Percentiles rank a stretch among this genome's conserved stretches.
Conservation (phyloP, 1,140 invertebrate species). For the Idris sp. region DNA sequence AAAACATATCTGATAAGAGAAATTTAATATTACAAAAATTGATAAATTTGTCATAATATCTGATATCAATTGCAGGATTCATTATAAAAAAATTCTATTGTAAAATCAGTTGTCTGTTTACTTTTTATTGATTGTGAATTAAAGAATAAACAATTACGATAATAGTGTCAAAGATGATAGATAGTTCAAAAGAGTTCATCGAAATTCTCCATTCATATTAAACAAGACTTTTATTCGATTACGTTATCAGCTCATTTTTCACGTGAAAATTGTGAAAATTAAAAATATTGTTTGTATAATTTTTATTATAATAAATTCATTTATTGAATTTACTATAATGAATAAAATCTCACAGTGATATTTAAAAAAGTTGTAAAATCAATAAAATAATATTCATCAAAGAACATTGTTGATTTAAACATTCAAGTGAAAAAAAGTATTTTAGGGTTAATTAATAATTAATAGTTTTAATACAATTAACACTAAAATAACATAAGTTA, state of each 20-base stretch:
- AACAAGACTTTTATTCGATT: constrained; percentile 36
- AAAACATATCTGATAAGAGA: too few relatives aligned
- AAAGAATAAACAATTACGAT: constrained; percentile 50
- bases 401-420: too few relatives aligned
- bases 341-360: too few relatives aligned
- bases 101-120: constrained; percentile 27
- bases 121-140: constrained; percentile 43
- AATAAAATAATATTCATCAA: too few relatives aligned
- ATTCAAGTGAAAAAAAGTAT: too few relatives aligned
- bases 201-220: constrained; percentile 45
- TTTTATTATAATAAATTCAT: not conserved
- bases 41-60: too few relatives aligned
- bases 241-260: constrained; percentile 41
- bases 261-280: constrained; percentile 24
- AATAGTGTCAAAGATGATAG: constrained; percentile 53
- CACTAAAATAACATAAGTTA: too few relatives aligned
- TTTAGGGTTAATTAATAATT: too few relatives aligned
- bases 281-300: not conserved
- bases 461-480: too few relatives aligned
- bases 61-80: not conserved
- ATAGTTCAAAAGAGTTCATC: constrained; percentile 48
- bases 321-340: too few relatives aligned
- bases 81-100: constrained; percentile 16
- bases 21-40: too few relatives aligned
- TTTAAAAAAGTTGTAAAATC: too few relatives aligned